Evolutionary conservation across 2,797 vertebrate genomes (phyloP), one percentile per base, ranked within the genome.

Genomic region (Cryptoblepharus egeriae): DNA sequence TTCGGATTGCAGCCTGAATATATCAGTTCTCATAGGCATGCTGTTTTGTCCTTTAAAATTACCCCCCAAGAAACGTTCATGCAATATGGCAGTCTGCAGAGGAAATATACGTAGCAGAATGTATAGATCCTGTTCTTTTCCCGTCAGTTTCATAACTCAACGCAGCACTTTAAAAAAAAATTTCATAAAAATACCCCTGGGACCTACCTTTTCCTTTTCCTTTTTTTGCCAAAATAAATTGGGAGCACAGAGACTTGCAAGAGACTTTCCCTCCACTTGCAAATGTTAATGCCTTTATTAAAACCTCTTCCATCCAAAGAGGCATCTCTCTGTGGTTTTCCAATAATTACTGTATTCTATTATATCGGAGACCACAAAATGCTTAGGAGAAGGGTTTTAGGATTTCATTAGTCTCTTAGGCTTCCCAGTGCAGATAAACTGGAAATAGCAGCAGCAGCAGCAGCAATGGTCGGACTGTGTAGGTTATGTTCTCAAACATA

Each of bases 281-380:
- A 32, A 84, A 92, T 35, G n/a, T 70, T 87, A 87, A 87, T 5
- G 69, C 32, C 37, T 87, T 90, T 89, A 85, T 93, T 88, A 90
- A 86, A 90, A 89, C 63, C 74, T 73, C 81, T 68, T 81, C 80
- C 37, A 60, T 63, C 57, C 79, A 65, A 91, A 68, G 20, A 75
- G 72, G 45, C 68, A 45, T 77, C 65, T 89, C 81, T 77, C 74
- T 81, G 80, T 87, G 87, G 37, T 84, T 83, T 86, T n/a, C 57
- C 8, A 26, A 58, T 87, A 89, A 89, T 92, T 89, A 87, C 22
- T 1, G 1, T 81, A 64, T 83, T 83, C 87, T 57, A 87, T 84
- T 81, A 63, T 65, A 83, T 84, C 82, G 76, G 67, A 81, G 52
- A 65, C 84, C 84, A 81, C 69, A 89, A 90, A 90, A 80, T 84